Conservation (phyloP, 2,113 vertebrate species). For the Alces alces region DNA sequence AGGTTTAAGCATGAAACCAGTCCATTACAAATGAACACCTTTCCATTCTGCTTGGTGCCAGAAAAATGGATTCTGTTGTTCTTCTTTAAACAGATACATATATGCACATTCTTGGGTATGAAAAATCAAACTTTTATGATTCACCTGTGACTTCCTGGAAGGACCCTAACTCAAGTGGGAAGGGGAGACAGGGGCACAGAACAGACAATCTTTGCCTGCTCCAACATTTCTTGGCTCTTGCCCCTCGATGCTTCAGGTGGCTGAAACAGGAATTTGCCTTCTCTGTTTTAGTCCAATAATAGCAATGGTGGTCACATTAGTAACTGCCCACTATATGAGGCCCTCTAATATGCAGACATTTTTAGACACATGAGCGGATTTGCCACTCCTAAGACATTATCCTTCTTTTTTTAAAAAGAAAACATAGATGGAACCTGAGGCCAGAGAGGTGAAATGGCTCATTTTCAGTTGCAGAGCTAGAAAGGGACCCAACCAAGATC, state of each 20-base stretch:
- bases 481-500: not conserved
- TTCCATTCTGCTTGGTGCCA: not conserved
- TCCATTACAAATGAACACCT: slow-evolving; percentile 35
- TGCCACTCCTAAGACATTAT: not conserved
- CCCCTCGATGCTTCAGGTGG: not conserved
- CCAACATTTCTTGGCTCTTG: not conserved
- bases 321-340: not conserved
- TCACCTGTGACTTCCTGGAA: not conserved
- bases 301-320: not conserved
- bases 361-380: not conserved
- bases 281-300: not conserved
- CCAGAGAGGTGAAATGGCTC: not conserved
- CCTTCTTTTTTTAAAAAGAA: not conserved
- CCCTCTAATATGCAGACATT: not conserved
- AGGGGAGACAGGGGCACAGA: not conserved
- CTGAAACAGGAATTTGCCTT: not conserved
- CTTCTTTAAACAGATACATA: not conserved
- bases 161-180: not conserved
- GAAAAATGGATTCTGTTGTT: not conserved
- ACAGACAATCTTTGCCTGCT: not conserved
- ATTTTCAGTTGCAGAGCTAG: not conserved
- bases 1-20: slow-evolving; percentile 16
- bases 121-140: not conserved
- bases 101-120: not conserved
- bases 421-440: not conserved